Evolutionary conservation across 2,113 vertebrate genomes (phyloP), one percentile per base, ranked within the genome.

Genomic region (Oxyura jamaicensis): DNA sequence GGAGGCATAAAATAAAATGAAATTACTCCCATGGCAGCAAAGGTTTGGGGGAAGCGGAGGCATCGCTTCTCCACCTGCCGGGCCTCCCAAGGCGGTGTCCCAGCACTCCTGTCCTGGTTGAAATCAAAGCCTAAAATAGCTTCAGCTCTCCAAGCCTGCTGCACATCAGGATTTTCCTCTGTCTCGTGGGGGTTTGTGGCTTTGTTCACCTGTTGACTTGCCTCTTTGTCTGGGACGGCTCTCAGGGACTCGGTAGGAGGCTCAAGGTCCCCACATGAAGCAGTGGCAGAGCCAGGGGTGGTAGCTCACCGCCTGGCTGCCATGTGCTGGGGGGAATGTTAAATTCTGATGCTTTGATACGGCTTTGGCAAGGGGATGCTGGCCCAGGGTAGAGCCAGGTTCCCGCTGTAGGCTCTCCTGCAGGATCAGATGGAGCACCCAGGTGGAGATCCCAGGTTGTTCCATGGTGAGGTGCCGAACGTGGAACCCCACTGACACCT

Each of bases 241-340:
- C 12, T 0, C 0, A 0, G n/a, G 41, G 13, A 20, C 59, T 78
- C 0, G 0, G 53, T 22, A 20, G 20, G 53, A 41, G n/a, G 67
- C 50, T 88, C 29, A 2, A 52, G 56, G n/a, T 74, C 83, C 44
- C 9, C 2, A 4, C 39, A 52, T 35, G 42, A 36, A 50, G 83
- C 1, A 62, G 41, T 5, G 1, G 16, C 25, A 39, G 16, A 76
- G 31, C 7, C 21, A 31, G 55, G 35, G 14, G 39, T 22, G 12
- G 68, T 28, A 68, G 21, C 28, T 83, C 19, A 3, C 1, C 4
- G n/a, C 28, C 22, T 8, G 1, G 44, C 48, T 33, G 1, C 73
- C 10, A 0, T 1, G 10, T 26, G 63, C 36, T 0, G 0, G 13
- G 52, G 41, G 50, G 15, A 41, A 86, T 9, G 9, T 41, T 19